A percentile compares a stretch with the other conserved stretches of the same genome.
Conservation (phyloP, 2,113 vertebrate genomes). For the Phylloscopus trochiloides region DNA sequence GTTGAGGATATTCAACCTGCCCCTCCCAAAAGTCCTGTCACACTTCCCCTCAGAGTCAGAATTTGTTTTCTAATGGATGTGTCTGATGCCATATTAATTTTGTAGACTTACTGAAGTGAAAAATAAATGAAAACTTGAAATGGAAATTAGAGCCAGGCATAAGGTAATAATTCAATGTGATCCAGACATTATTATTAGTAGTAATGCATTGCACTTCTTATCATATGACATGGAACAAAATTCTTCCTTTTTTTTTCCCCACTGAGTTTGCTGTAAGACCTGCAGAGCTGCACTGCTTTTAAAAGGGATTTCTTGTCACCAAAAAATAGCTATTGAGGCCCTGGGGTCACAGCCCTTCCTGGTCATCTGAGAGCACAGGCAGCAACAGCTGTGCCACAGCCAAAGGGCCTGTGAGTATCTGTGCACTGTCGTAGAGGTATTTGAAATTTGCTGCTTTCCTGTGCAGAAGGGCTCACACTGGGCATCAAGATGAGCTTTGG, state of each 20-base stretch:
- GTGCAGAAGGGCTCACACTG: neutral
- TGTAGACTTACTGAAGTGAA: neutral
- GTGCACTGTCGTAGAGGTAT: rapidly evolving
- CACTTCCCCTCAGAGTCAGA: neutral
- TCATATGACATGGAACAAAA: neutral
- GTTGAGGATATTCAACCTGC: neutral
- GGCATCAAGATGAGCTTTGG: neutral
- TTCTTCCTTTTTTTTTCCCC: neutral
- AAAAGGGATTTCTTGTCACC: neutral
- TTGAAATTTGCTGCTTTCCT: neutral
- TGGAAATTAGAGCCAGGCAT: neutral
- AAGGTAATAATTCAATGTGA: neutral
- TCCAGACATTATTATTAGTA: neutral
- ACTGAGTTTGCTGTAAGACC: neutral
- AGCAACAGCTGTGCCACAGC: neutral
- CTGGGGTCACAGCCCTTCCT: neutral
- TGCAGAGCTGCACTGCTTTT: neutral
- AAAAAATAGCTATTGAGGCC: neutral
- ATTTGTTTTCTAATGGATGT: neutral
- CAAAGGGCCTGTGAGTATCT: neutral
- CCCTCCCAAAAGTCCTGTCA: neutral
- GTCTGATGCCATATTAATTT: neutral
- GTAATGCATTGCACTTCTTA: neutral
- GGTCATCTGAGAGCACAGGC: neutral
- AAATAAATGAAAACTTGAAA: constrained; percentile 1